Conservation (phyloP, 1,140 invertebrate species). For the Eriocheir sinensis region DNA sequence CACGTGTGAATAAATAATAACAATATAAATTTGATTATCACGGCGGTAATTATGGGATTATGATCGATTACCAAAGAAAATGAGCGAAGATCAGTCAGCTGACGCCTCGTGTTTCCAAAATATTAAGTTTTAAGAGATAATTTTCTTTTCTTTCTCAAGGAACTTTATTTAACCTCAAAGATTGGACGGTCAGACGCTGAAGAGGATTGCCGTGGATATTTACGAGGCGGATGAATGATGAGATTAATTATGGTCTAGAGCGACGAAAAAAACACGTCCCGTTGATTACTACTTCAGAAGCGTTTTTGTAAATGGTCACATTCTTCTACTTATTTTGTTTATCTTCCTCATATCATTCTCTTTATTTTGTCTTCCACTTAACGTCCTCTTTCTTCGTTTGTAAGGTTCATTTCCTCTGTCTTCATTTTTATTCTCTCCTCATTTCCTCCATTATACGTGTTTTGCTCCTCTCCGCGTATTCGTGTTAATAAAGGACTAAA, state of each 20-base stretch:
- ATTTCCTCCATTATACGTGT: no score
- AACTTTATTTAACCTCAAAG: neutral
- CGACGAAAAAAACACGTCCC: neutral
- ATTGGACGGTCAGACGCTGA: neutral
- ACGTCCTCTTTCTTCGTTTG: no score
- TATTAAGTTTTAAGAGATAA: neutral
- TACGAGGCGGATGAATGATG: neutral
- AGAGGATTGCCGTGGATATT: neutral
- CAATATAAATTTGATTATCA: constrained; percentile 18
- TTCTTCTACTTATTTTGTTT: neutral
- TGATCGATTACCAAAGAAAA: constrained; percentile 14
- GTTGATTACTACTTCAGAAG: neutral
- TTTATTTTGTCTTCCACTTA: neutral
- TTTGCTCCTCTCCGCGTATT: no score
- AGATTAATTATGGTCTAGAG: neutral
- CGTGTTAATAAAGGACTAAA: no score
- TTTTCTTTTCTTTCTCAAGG: neutral
- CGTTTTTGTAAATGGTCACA: neutral
- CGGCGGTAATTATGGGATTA: neutral
- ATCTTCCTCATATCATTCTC: neutral
- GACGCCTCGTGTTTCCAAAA: neutral
- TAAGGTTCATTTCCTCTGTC: no score
- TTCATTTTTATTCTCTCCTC: no score
- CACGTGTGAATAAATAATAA: neutral
- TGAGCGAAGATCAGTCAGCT: neutral